Evolutionary conservation across 2,797 vertebrate species (phyloP).

Genomic region (Oreochromis mossambicus): DNA sequence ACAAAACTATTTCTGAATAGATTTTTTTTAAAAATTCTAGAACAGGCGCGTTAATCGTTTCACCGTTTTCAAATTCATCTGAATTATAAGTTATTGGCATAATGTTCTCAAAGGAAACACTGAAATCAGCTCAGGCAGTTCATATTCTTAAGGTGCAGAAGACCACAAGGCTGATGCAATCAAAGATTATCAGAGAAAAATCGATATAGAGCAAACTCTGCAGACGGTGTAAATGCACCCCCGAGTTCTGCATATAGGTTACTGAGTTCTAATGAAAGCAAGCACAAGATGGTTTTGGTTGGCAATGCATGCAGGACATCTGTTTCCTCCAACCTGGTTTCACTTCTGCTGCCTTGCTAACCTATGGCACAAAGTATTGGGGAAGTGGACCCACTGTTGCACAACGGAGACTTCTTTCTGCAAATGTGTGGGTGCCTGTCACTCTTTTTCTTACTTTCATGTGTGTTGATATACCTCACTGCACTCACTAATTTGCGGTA

Average conservation of each 20-base stretch:
- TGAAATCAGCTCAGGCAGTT: neutral
- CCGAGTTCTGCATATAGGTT: neutral
- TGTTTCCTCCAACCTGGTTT: slow-evolving; percentile 62
- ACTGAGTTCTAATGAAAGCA: neutral
- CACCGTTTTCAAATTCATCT: neutral
- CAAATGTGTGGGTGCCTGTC: neutral
- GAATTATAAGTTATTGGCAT: neutral
- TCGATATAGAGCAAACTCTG: neutral
- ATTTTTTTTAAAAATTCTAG: neutral
- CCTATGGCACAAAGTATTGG: slow-evolving; percentile 4
- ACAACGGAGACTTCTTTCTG: slow-evolving; percentile 24
- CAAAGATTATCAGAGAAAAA: neutral
- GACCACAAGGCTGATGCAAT: neutral
- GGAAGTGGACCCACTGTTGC: slow-evolving; percentile 52
- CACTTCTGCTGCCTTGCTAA: slow-evolving; percentile 55
- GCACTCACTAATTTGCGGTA: neutral
- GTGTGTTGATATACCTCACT: slow-evolving; percentile 4
- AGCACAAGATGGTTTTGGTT: neutral
- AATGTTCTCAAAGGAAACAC: neutral
- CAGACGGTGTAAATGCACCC: neutral
- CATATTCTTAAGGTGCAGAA: neutral
- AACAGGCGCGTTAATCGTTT: neutral
- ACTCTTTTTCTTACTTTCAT: slow-evolving; percentile 21
- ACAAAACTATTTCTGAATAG: neutral
- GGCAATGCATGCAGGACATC: slow-evolving; percentile 13